Percentiles rank a stretch among this genome's conserved stretches.
phyloP scores from a whole-genome alignment of 2,888 invertebrate species.

The Taenaris catops region DNA sequence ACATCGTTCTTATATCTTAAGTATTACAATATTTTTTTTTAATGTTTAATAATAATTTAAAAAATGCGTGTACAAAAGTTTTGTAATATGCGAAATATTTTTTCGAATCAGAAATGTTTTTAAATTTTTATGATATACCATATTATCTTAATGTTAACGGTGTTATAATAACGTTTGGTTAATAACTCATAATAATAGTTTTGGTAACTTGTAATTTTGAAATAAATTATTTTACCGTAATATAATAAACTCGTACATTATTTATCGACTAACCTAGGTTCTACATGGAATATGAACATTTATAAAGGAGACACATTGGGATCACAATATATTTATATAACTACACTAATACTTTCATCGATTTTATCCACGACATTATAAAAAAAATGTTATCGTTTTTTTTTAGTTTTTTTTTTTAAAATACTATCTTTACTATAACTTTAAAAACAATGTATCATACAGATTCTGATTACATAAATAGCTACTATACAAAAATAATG shows the following conservation, averaged over 20 bases:
- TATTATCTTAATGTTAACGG: no score
- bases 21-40: slow-evolving; percentile 11
- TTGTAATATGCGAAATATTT: no score
- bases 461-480: no score
- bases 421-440: no score
- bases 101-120: slow-evolving; percentile 3
- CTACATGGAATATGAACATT: slow-evolving; percentile 31
- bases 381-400: no score
- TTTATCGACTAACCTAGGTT: slow-evolving; percentile 21
- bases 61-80: no score
- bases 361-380: neutral
- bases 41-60: slow-evolving; percentile 8
- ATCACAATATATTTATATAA: slow-evolving; percentile 41
- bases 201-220: neutral
- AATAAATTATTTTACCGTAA: neutral
- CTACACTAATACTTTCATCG: slow-evolving; percentile 20
- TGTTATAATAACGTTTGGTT: no score
- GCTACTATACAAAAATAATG: no score
- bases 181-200: no score
- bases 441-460: no score
- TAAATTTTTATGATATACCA: no score
- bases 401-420: no score
- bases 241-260: slow-evolving; percentile 8
- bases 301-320: slow-evolving; percentile 49
- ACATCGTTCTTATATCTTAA: slow-evolving; percentile 3